Conservation (phyloP, 2,113 vertebrate species). For the Scalopus aquaticus region DNA sequence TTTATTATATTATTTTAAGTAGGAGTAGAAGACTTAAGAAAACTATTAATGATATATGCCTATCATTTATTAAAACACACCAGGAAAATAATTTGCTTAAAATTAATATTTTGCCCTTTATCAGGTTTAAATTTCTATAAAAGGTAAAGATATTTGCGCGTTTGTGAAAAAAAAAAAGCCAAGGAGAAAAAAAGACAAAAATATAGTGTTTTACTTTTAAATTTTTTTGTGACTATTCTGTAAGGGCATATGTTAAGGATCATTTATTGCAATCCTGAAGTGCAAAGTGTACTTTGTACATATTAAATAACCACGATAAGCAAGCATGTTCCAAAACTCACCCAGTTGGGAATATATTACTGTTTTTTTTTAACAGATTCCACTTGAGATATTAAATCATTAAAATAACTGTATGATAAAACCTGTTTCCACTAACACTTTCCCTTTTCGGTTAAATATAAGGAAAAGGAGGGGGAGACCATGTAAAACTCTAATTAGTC, state of each 20-base stretch:
- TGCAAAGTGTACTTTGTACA: background rate
- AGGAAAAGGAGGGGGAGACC: background rate
- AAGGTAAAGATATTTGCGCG: background rate
- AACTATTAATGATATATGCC: background rate
- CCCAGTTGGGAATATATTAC: background rate
- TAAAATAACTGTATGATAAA: constrained; percentile 40
- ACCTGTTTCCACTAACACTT: constrained; percentile 3
- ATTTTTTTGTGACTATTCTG: background rate
- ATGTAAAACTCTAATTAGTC: constrained; percentile 71
- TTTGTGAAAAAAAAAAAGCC: background rate
- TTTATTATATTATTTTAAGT: background rate
- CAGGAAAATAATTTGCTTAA: background rate
- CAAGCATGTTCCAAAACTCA: constrained; percentile 35
- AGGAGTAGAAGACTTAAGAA: background rate
- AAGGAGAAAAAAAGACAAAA: background rate
- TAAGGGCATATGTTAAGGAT: background rate
- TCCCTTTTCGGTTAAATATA: background rate
- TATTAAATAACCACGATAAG: constrained; percentile 36
- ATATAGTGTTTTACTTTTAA: background rate
- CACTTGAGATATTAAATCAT: constrained; percentile 37
- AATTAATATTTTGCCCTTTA: constrained; percentile 13
- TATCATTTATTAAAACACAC: background rate
- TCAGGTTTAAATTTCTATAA: constrained; percentile 31
- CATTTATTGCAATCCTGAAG: constrained; percentile 40
- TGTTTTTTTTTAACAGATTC: background rate